phyloP scores from a whole-genome alignment of 2,113 vertebrate genomes.

The Petaurus breviceps region DNA sequence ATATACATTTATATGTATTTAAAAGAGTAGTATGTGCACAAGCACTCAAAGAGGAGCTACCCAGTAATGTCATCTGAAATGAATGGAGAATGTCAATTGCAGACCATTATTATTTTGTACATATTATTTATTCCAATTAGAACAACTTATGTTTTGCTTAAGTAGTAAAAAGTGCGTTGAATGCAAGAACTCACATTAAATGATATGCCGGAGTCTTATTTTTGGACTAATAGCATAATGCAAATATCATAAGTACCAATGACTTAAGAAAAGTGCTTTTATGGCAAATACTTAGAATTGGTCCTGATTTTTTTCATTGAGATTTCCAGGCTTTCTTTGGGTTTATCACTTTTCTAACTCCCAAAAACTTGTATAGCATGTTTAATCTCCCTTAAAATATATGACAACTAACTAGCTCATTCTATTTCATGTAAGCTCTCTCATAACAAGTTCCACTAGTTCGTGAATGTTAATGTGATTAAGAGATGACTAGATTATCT shows the following conservation, averaged over 20 bases:
- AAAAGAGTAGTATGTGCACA: neutral
- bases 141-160: constrained; percentile 22
- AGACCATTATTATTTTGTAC: neutral
- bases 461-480: constrained; percentile 59
- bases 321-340: constrained; percentile 59
- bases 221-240: constrained; percentile 71
- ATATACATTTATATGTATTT: neutral
- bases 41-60: neutral
- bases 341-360: constrained; percentile 57
- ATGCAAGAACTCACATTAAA: constrained; percentile 68
- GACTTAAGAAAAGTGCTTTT: constrained; percentile 59
- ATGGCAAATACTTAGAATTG: constrained; percentile 59
- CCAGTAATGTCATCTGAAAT: neutral
- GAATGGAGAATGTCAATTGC: neutral
- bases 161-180: constrained; percentile 56
- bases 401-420: constrained; percentile 56
- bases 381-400: constrained; percentile 57
- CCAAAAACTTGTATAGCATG: neutral
- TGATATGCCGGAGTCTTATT: constrained; percentile 61
- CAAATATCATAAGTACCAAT: constrained; percentile 64
- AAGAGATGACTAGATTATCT: constrained; percentile 47
- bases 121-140: neutral
- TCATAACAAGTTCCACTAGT: constrained; percentile 42
- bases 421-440: constrained; percentile 38
- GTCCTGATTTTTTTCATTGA: constrained; percentile 54